Evolutionary conservation across 2,797 vertebrate species (phyloP), one percentile per base, ranked within the genome.

Genomic region (Esox lucius): DNA sequence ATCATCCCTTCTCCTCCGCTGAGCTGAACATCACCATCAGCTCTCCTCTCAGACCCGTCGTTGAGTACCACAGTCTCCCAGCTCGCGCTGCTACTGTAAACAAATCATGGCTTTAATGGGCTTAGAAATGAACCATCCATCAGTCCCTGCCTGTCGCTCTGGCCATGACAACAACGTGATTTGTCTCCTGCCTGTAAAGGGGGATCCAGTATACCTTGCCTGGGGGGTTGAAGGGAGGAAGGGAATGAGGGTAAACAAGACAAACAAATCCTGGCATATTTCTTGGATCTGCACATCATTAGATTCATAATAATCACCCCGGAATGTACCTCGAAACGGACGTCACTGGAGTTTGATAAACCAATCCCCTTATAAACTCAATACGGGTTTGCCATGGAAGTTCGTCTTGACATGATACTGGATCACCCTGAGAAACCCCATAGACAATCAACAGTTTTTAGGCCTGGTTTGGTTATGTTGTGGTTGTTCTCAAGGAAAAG

Each of bases 91-190:
- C 80, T 78, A 85, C 80, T 85, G 85, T 85, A 87, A 87, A 87
- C 86, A 89, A 87, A 89, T 89, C 86, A 84, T 84, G 80, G 79
- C 84, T 83, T 86, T 89, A 87, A 89, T 85, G 80, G 80, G 76
- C 78, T 84, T 80, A 79, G 85, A 87, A 87, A 85, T 87, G 86
- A 87, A 76, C 81, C 86, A 84, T 89, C 85, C 83, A 84, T 89
- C 86, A 85, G 79, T 70, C 56, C 67, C 71, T 31, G 75, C 66
- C 79, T 84, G 76, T 82, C 81, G 72, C 70, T 78, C 35, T 42
- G 72, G 76, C 79, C 77, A 66, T 80, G 84, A 87, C 86, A 86
- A 86, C 81, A 70, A 75, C 81, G 82, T 82, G 86, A 85, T 87
- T 87, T 84, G 77, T 85, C 80, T 80, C 73, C 73, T 71, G 76